Percentiles rank a stretch among this genome's conserved stretches.
Evolutionary conservation across 2,888 invertebrate genomes (phyloP).

Genomic region (Drosophila bunnanda): DNA sequence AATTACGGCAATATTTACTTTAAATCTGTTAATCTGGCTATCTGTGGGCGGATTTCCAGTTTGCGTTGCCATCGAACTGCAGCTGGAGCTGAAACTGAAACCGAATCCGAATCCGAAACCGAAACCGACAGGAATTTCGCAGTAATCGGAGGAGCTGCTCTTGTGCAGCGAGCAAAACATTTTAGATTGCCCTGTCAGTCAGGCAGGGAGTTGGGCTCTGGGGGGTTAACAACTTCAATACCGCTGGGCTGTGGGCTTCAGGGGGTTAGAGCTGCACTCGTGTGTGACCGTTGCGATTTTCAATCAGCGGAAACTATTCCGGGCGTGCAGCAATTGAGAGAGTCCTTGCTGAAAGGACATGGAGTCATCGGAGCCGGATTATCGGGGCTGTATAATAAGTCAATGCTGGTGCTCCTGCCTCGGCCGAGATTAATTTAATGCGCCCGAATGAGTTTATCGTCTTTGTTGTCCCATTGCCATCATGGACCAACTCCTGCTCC

Average conservation of each 20-base stretch:
- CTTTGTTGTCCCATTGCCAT: constrained; percentile 61
- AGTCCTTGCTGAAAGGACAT: background rate
- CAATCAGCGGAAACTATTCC: constrained; percentile 66
- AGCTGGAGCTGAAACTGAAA: background rate
- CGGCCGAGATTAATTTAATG: constrained; percentile 73
- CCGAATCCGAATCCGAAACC: constrained; percentile 2
- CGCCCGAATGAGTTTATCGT: constrained; percentile 69
- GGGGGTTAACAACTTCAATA: background rate
- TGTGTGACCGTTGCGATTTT: constrained; percentile 70
- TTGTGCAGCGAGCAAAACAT: constrained; percentile 52
- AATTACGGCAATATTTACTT: constrained; percentile 25
- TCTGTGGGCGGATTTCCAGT: constrained; percentile 8
- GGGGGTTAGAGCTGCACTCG: constrained; percentile 45
- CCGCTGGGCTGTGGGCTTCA: background rate
- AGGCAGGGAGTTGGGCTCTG: constrained; percentile 12
- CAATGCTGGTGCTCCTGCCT: constrained; percentile 28
- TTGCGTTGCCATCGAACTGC: background rate
- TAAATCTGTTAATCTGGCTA: constrained; percentile 15
- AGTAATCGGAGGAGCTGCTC: constrained; percentile 10
- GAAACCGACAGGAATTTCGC: background rate
- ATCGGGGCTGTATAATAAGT: constrained; percentile 18
- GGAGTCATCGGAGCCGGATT: constrained; percentile 4
- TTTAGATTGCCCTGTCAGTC: constrained; percentile 76
- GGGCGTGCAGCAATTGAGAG: constrained; percentile 17
- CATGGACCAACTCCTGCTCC: constrained; percentile 18